Conservation (phyloP, 1,140 invertebrate genomes). For the Calliopsis andreniformis region DNA sequence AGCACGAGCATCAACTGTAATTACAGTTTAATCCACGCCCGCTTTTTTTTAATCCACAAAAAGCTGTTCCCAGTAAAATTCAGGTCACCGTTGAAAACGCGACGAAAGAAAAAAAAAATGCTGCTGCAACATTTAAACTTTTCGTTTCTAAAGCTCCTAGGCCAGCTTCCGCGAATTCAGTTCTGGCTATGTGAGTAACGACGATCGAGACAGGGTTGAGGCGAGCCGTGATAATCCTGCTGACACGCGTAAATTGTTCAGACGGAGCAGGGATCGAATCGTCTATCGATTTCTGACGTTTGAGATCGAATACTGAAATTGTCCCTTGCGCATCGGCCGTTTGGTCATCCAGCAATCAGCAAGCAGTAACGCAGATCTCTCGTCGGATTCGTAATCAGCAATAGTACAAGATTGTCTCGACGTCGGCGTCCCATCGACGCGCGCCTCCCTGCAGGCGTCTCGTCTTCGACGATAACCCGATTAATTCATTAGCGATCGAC, state of each 20-base stretch:
- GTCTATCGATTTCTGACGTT: background rate
- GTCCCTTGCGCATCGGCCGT: background rate
- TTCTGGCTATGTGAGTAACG: too few species aligned
- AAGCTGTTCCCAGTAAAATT: background rate
- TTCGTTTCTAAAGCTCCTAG: too few species aligned
- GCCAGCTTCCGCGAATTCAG: too few species aligned
- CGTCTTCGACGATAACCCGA: slow-evolving; percentile 52
- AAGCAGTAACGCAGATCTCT: background rate
- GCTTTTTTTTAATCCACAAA: slow-evolving; percentile 9
- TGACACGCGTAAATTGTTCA: background rate
- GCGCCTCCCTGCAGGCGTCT: slow-evolving; percentile 25
- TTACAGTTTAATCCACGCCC: background rate
- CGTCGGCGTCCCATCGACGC: slow-evolving; percentile 14
- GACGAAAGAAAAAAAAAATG: background rate
- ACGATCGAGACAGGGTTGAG: too few species aligned
- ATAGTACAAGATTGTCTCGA: background rate
- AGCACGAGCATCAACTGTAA: slow-evolving; percentile 13
- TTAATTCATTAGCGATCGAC: slow-evolving; percentile 63
- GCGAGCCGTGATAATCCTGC: too few species aligned
- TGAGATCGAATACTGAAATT: background rate
- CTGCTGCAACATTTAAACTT: slow-evolving; percentile 4
- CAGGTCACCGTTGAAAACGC: slow-evolving; percentile 1
- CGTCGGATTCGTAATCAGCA: slow-evolving; percentile 15
- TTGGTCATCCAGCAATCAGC: slow-evolving; percentile 20
- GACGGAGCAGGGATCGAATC: too few species aligned